Evolutionary conservation across 2,888 invertebrate species (phyloP).

Genomic region (Orchesellides sinensis): DNA sequence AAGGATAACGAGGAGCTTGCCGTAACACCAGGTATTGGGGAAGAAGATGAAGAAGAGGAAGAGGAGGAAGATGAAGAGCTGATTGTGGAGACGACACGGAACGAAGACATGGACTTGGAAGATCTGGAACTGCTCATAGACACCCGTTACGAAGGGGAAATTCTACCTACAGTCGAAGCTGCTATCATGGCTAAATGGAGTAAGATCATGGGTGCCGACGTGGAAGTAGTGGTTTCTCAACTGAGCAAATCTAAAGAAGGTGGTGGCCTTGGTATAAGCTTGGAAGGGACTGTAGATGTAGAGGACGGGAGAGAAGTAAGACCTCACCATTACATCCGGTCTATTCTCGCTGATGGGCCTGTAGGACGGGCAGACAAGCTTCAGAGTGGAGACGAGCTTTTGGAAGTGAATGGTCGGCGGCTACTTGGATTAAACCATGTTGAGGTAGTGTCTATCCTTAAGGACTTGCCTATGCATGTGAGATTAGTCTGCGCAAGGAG

Average conservation of each 20-base stretch:
- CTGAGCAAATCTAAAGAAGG: conserved; percentile 93
- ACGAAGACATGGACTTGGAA: conserved; percentile 83
- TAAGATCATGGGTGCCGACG: conserved; percentile 86
- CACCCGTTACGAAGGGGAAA: conserved; percentile 78
- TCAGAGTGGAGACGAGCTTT: conserved; percentile 95
- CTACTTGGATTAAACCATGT: conserved; percentile 95
- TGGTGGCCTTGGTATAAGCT: conserved; percentile 96
- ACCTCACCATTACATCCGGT: conserved; percentile 97
- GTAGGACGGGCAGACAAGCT: conserved; percentile 94
- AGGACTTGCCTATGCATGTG: conserved; percentile 92
- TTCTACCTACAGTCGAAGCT: conserved; percentile 85
- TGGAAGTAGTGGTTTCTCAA: conserved; percentile 94
- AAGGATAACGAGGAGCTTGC: conserved; percentile 61
- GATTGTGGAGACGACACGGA: conserved; percentile 77
- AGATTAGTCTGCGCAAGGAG: conserved; percentile 91
- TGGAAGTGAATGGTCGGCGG: conserved; percentile 91
- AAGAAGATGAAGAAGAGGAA: conserved; percentile 63
- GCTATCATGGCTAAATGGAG: conserved; percentile 89
- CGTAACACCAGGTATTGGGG: conserved; percentile 62
- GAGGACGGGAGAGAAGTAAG: conserved; percentile 97
- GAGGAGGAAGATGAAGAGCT: conserved; percentile 77
- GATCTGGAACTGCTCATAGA: conserved; percentile 79
- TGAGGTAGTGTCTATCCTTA: conserved; percentile 94
- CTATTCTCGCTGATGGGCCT: conserved; percentile 97
- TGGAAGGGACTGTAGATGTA: conserved; percentile 99